These are phyloP conservation scores for Doryteuthis pealeii DNA, from an alignment of 1,140 invertebrate genomes.

Conservation along the genomic window DNA sequence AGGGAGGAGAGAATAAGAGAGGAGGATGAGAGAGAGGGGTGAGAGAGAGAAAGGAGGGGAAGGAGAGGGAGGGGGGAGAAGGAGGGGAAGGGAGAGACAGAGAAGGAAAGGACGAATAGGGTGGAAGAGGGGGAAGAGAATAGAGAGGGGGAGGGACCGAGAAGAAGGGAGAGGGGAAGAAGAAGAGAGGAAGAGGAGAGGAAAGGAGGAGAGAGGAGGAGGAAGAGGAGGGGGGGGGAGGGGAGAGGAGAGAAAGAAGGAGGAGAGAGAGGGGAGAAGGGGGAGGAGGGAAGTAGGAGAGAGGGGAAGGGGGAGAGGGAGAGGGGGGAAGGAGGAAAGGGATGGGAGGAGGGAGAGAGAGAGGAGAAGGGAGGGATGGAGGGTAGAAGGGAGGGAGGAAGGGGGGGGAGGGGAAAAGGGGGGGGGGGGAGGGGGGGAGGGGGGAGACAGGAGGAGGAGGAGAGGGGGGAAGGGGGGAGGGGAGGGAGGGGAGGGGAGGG, in stretches of 20 bases:
- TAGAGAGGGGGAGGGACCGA: too few relatives aligned
- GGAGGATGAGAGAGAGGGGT: background rate
- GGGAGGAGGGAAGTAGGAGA: background rate
- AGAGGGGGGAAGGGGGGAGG: background rate
- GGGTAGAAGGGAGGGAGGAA: background rate
- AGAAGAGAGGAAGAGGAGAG: background rate
- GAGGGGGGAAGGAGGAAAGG: too few relatives aligned
- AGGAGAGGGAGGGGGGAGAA: background rate
- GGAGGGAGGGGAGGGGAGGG: too few relatives aligned
- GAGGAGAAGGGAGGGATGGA: background rate
- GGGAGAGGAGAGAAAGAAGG: background rate
- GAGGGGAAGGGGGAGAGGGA: background rate
- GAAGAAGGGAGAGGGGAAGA: too few relatives aligned
- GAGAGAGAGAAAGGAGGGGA: background rate
- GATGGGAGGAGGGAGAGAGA: background rate
- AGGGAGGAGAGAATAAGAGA: background rate
- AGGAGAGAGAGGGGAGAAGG: background rate
- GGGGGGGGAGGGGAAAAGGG: background rate
- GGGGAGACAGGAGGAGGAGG: background rate
- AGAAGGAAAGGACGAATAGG: background rate
- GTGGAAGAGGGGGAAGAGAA: background rate
- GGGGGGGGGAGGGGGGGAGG: too few relatives aligned
- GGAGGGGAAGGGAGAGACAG: background rate
- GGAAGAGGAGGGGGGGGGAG: background rate
- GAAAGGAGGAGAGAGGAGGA: background rate